Conservation (phyloP, 2,888 invertebrate genomes). For the Noctua comes region DNA sequence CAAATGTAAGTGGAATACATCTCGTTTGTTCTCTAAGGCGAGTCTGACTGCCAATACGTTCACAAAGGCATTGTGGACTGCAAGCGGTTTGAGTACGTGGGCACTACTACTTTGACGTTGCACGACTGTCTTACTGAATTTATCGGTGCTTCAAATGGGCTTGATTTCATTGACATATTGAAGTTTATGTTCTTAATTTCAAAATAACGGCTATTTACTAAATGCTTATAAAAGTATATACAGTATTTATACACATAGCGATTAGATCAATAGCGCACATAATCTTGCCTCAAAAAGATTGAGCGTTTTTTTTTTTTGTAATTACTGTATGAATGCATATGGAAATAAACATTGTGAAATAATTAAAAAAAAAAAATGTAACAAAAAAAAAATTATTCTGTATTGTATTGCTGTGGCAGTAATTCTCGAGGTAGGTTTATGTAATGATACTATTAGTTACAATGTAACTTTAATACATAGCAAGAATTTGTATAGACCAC, state of each 20-base stretch:
- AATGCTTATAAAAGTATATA: too few relatives aligned
- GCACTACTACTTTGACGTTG: neutral
- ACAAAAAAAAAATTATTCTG: neutral
- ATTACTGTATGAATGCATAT: too few relatives aligned
- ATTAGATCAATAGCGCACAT: too few relatives aligned
- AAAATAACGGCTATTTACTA: neutral
- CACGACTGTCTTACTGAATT: neutral
- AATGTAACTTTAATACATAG: neutral
- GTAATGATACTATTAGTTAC: too few relatives aligned
- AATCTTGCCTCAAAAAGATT: too few relatives aligned
- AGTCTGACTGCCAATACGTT: neutral
- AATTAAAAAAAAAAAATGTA: too few relatives aligned
- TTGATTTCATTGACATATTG: neutral
- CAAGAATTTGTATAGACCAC: neutral
- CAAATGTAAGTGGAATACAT: conserved; percentile 5
- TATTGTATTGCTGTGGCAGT: too few relatives aligned
- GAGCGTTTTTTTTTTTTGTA: too few relatives aligned
- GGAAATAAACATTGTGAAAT: too few relatives aligned
- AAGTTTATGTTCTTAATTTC: neutral
- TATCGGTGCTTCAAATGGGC: neutral
- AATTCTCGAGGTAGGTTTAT: too few relatives aligned
- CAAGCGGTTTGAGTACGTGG: neutral
- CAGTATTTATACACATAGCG: too few relatives aligned
- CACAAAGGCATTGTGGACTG: conserved; percentile 8
- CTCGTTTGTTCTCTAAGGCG: conserved; percentile 7